These are phyloP conservation scores for Noturus placidus DNA, from an alignment of 2,113 vertebrate species.

Conservation along the genomic window DNA sequence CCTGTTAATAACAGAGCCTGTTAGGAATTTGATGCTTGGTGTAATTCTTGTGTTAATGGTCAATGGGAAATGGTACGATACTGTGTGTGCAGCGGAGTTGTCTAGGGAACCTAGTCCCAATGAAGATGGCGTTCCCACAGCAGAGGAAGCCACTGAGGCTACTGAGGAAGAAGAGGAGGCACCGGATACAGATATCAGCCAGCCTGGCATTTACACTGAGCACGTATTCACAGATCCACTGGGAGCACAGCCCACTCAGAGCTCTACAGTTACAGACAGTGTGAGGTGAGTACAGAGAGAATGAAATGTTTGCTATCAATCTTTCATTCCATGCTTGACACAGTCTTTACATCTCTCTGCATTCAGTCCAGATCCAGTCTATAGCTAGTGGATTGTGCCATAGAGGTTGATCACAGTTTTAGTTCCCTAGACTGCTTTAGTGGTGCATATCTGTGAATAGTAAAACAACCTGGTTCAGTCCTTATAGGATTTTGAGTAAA, in stretches of 20 bases:
- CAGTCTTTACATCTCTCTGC: background rate
- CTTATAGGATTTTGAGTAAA: too few species aligned
- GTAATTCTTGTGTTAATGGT: background rate
- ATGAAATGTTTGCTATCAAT: background rate
- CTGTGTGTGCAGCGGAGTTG: conserved; percentile 57
- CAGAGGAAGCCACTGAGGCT: conserved; percentile 95
- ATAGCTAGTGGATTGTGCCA: background rate
- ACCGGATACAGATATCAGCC: conserved; percentile 64
- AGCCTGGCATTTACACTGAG: conserved; percentile 87
- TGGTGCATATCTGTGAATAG: background rate
- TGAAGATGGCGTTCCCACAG: conserved; percentile 79
- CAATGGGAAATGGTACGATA: background rate
- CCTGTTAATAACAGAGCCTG: background rate
- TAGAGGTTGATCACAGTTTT: background rate
- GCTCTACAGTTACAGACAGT: conserved; percentile 44
- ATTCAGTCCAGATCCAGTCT: background rate
- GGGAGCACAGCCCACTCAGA: conserved; percentile 69
- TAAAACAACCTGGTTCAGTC: background rate
- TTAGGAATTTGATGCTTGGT: background rate
- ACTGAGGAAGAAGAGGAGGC: conserved; percentile 71
- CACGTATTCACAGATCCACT: conserved; percentile 91
- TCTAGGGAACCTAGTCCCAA: conserved; percentile 69
- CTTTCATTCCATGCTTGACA: background rate
- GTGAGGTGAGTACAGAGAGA: conserved; percentile 54
- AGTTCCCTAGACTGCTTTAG: background rate